Evolutionary conservation across 2,797 vertebrate species (phyloP), one percentile per base, ranked within the genome.

Genomic region (Peromyscus eremicus): DNA sequence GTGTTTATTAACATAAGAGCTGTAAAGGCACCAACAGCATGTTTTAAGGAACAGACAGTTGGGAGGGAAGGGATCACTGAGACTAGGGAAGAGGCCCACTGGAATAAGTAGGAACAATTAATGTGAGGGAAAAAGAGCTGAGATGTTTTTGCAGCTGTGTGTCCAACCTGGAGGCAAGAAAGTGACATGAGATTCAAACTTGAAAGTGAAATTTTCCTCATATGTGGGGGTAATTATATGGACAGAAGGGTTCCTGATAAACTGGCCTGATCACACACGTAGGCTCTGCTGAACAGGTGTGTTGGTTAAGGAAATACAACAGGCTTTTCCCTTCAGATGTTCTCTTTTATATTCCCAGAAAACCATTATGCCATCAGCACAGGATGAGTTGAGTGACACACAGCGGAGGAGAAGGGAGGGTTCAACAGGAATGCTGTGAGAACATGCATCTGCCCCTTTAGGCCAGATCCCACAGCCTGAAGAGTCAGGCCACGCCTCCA

Each of bases 1-100:
- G 25, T 82, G 91, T 94, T 85, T 60, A 86, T 94, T 85, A 40
- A 92, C 87, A 46, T n/a, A 79, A 95, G 25, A 62, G 10, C 66
- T 80, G 37, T 91, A 92, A 80, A 90, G 49, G 49, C 43, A 92
- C 68, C 92, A 82, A 32, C 80, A 62, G 27, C n/a, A 43, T 81
- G 55, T 79, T 96, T 83, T 71, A 93, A 4, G 21, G 12, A 83
- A 66, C n/a, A 12, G 68, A 40, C 66, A 71, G 23, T 37, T 5
- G 23, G 19, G 84, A 32, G 34, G 83, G 43, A 66, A 34, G 43
- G 34, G 34, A 17, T 71, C 12, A n/a, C 19, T 14, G 46, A 49
- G 43, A 14, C n/a, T 46, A 75, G 37, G 80, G 37, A 75, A 37
- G 27, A 43, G 52, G 52, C 21, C 43, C 66, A 9, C 83, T 62